A percentile compares a stretch with the other conserved stretches of the same genome.
These are phyloP conservation scores for Oreochromis spilurus DNA, from an alignment of 2,113 vertebrate genomes.

Conservation along the genomic window DNA sequence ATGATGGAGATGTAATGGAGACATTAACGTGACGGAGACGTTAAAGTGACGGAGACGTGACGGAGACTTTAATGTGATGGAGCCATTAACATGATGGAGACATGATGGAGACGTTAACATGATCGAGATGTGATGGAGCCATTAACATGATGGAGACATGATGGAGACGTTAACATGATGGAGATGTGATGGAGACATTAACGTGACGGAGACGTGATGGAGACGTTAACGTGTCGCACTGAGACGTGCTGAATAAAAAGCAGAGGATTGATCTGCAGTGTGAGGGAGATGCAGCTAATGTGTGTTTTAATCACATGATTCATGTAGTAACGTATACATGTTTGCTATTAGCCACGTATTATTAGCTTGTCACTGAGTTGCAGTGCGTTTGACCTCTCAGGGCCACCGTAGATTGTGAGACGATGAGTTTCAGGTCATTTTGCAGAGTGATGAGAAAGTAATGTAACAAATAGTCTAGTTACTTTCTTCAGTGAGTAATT, in stretches of 20 bases:
- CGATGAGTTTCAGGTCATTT: not conserved
- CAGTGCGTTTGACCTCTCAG: not conserved
- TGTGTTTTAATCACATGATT: not conserved
- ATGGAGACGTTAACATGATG: too few species aligned
- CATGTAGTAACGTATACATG: not conserved
- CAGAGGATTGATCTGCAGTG: not conserved
- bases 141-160: fast-evolving
- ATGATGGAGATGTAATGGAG: too few species aligned
- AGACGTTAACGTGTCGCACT: not conserved
- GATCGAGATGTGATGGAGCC: too few species aligned
- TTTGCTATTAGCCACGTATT: not conserved
- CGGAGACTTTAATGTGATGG: fast-evolving
- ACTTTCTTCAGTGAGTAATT: not conserved
- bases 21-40: not conserved
- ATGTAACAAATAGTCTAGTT: not conserved
- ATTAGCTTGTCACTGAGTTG: not conserved
- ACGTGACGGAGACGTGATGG: too few species aligned
- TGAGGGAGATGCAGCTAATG: not conserved
- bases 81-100: fast-evolving
- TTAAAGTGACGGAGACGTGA: not conserved
- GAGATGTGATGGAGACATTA: too few species aligned
- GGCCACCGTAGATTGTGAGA: not conserved
- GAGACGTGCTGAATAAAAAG: not conserved
- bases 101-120: too few species aligned
- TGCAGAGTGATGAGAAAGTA: not conserved